A percentile compares a stretch with the other conserved stretches of the same genome.
These are phyloP conservation scores for Montipora efflorescens DNA, from an alignment of 64 coral and sea anemone genomes.

Conservation along the genomic window DNA sequence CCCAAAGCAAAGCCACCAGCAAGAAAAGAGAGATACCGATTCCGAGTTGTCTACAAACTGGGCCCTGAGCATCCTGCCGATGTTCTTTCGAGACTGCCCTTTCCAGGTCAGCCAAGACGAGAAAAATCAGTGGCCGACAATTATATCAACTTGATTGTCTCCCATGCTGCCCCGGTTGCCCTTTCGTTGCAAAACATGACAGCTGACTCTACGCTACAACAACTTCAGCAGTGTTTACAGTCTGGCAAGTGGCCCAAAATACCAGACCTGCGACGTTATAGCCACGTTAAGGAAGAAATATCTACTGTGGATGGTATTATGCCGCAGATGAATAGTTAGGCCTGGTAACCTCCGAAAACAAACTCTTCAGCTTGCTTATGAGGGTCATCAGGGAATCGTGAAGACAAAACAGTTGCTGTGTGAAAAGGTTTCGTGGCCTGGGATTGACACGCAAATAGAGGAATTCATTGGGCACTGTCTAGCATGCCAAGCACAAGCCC, in stretches of 20 bases:
- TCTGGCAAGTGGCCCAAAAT: not conserved
- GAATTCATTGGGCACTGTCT: not conserved
- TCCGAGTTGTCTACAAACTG: not conserved
- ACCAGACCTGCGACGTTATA: not conserved
- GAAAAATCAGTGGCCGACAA: not conserved
- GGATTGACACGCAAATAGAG: not conserved
- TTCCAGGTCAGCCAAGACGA: not conserved
- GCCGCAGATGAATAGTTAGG: not conserved
- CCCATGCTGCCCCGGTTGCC: not conserved
- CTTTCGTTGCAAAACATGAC: too few relatives aligned
- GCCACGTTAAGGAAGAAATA: not conserved
- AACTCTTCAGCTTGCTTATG: slow-evolving; percentile 3
- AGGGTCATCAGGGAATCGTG: not conserved
- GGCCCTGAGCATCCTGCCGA: not conserved
- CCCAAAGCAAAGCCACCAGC: not conserved
- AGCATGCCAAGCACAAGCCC: slow-evolving; percentile 18
- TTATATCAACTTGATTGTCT: not conserved
- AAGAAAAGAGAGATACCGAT: not conserved
- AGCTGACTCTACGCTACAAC: too few relatives aligned
- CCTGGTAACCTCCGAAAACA: not conserved
- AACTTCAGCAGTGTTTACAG: too few relatives aligned
- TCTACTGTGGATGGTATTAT: not conserved
- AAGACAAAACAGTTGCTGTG: slow-evolving; percentile 1
- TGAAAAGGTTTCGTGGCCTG: slow-evolving; percentile 1
- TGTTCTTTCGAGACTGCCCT: not conserved